These are phyloP conservation scores for Enteromius fasciolatus DNA, from an alignment of 2,797 vertebrate genomes.

Conservation along the genomic window DNA sequence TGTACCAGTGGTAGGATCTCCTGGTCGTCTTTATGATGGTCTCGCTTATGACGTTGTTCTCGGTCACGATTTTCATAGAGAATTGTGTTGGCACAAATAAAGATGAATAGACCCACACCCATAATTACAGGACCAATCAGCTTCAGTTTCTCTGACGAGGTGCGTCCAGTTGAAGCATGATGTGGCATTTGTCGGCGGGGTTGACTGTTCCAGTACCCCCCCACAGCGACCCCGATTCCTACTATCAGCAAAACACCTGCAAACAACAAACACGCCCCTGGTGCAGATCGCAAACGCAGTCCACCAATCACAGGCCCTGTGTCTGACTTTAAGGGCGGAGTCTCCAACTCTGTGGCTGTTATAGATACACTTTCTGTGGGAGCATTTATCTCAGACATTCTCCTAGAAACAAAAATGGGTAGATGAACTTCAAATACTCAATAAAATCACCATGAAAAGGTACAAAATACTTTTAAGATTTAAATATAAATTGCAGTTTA, in stretches of 20 bases:
- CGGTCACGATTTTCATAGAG: conserved; percentile 94
- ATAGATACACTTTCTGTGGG: conserved; percentile 22
- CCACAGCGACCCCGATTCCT: conserved; percentile 88
- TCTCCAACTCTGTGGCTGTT: conserved; percentile 59
- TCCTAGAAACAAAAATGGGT: conserved; percentile 16
- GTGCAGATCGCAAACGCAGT: conserved; percentile 86
- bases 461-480: not conserved
- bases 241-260: conserved; percentile 87
- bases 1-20: conserved; percentile 65
- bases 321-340: conserved; percentile 62
- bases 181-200: conserved; percentile 56
- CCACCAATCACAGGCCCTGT: conserved; percentile 69
- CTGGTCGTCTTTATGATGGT: conserved; percentile 36
- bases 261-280: conserved; percentile 89
- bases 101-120: conserved; percentile 95
- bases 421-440: conserved; percentile 5
- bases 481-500: not conserved
- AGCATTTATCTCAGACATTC: conserved; percentile 46
- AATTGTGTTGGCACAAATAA: conserved; percentile 96
- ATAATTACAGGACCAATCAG: conserved; percentile 92
- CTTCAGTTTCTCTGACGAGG: conserved; percentile 86
- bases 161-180: conserved; percentile 60
- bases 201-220: conserved; percentile 87
- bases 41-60: conserved; percentile 67
- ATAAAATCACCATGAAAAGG: not conserved